Base-by-base conservation (phyloP, 2,113 vertebrate genomes). In the Percopsis transmontana region DNA sequence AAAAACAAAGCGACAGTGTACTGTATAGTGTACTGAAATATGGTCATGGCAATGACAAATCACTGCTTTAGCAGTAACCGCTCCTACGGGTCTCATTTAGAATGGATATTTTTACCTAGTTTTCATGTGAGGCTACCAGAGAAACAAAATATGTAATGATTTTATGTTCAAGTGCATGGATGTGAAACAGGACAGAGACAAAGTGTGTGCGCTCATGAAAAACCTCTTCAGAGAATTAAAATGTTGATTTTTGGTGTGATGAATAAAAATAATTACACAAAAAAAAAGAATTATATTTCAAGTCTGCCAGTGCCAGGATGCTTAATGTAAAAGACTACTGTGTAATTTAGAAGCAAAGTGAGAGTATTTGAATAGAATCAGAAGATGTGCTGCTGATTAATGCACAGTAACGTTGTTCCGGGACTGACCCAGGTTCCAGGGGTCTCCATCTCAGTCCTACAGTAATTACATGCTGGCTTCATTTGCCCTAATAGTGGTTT, bases 401-500 rank as follows among this genome's bases (percentile, higher is more conserved):
- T 79, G 73, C 48, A 51, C 58, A 89, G 80, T 86, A 89, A 88
- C 77, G 79, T 74, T 48, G 67, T 39, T 82, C 20, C 67, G 20
- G 61, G 62, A 69, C 58, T 79, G 74, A 86, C 77, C 81, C 65
- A 16, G 2, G 72, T 76, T 74, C 71, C 68, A 72, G 44, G 33
- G 77, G 70, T 72, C 58, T 44, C 50, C 60, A 70, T 83, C 71
- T 84, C 62, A 54, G 67, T 72, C 64, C 71, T 47, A 62, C 50
- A 55, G 73, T 91, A 91, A 91, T 92, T 87, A 88, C 71, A 81
- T 70, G 44, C 70, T 66, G 54, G 57, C 77, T 81, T 83, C 68
- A 82, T 88, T 89, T 87, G 52, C 60, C 67, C 52, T 27, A 27
- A 38, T 44, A 56, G 27, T 52, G 44, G 70, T 55, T 51, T 68